Percentiles rank a stretch among this genome's conserved stretches.
Evolutionary conservation across 2,888 invertebrate species (phyloP).

Genomic region (Andrena trimmerana): DNA sequence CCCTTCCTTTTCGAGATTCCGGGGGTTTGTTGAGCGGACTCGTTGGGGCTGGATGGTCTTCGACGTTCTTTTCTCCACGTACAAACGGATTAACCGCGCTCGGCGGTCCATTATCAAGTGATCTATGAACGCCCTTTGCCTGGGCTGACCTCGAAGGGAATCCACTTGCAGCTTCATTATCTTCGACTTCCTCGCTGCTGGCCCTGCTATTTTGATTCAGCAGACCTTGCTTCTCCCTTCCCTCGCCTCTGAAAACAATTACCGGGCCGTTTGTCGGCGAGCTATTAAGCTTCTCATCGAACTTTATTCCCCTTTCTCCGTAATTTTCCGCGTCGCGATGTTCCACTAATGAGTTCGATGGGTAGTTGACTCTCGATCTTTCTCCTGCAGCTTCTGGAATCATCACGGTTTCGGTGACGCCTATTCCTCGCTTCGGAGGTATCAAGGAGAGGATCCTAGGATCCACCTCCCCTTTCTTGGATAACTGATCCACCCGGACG

Average conservation of each 20-base stretch:
- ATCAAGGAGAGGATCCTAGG: background rate
- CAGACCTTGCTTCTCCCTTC: background rate
- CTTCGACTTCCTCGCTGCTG: constrained; percentile 2
- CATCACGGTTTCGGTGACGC: background rate
- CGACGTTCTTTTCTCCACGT: background rate
- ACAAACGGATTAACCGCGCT: constrained; percentile 15
- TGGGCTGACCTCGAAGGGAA: background rate
- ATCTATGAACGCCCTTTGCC: background rate
- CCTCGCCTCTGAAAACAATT: constrained; percentile 3
- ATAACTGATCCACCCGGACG: background rate
- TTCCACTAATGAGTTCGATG: constrained; percentile 23
- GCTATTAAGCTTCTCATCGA: constrained; percentile 18
- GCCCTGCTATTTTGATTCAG: constrained; percentile 20
- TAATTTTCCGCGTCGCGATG: constrained; percentile 1
- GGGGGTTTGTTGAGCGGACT: background rate
- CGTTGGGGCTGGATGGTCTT: background rate
- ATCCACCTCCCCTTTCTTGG: background rate
- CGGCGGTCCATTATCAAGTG: constrained; percentile 18
- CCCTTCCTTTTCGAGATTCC: constrained; percentile 4
- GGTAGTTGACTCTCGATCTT: background rate
- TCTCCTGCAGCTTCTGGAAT: background rate
- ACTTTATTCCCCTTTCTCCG: background rate
- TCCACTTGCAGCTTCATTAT: constrained; percentile 27
- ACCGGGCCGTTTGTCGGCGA: constrained; percentile 23
- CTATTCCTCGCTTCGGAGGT: background rate